Percentiles rank a stretch among this genome's conserved stretches.
Evolutionary conservation across 1,140 invertebrate species (phyloP).

Genomic region (Aphelenchoides avenae): DNA sequence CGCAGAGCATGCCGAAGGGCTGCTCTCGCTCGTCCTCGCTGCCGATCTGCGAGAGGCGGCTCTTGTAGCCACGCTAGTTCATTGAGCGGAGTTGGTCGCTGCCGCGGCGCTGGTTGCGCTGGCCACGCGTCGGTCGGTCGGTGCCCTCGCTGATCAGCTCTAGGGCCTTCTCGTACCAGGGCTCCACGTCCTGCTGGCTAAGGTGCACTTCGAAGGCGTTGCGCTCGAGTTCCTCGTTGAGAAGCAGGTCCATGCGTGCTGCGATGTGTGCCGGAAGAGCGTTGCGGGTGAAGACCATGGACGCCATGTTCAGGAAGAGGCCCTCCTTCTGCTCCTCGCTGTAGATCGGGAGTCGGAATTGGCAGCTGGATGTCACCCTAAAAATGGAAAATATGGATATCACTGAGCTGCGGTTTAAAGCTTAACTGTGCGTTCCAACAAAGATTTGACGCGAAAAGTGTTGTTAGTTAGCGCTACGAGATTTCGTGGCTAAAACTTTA

Average conservation of each 20-base stretch:
- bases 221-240: constrained; percentile 15
- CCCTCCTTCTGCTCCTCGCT: constrained; percentile 7
- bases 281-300: no score
- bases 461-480: no score
- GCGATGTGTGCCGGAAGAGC: no score
- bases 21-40: constrained; percentile 9
- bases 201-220: constrained; percentile 5
- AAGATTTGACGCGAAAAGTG: no score
- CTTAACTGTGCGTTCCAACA: no score
- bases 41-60: constrained; percentile 6
- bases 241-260: constrained; percentile 4
- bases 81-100: constrained; percentile 8
- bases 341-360: constrained; percentile 19
- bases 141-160: constrained; percentile 7
- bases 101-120: no score
- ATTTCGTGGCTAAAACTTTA: no score
- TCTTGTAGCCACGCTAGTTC: constrained; percentile 19
- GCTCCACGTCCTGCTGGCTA: constrained; percentile 25
- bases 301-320: constrained; percentile 17
- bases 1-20: constrained; percentile 26
- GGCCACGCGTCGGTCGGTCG: no score
- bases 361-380: no score
- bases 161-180: constrained; percentile 6
- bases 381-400: no score
- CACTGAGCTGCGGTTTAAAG: no score